Conservation (phyloP, 2,113 vertebrate genomes). For the Trogon melanurus region DNA sequence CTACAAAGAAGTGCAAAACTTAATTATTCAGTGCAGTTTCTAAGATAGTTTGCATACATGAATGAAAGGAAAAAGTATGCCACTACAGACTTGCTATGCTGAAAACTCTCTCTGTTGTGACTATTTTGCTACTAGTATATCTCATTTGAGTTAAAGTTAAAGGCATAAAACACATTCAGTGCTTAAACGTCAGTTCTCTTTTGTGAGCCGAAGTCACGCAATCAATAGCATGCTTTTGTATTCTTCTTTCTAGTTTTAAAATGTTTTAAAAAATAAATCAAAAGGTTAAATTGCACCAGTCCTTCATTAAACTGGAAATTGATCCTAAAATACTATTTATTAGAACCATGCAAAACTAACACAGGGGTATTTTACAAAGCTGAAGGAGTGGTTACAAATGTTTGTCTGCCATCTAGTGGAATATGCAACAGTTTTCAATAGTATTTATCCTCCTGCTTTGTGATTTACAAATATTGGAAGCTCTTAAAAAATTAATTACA, state of each 20-base stretch:
- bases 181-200: neutral
- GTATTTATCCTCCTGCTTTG: neutral
- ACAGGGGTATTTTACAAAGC: neutral
- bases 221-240: neutral
- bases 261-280: constrained; percentile 50
- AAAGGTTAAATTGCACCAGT: constrained; percentile 60
- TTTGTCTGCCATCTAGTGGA: constrained; percentile 85
- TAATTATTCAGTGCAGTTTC: neutral
- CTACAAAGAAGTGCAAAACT: neutral
- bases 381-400: constrained; percentile 53
- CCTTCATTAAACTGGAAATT: constrained; percentile 65
- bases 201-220: neutral
- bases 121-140: neutral
- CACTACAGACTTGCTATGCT: neutral
- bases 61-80: neutral
- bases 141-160: neutral
- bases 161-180: neutral
- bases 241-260: constrained; percentile 52
- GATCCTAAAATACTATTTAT: constrained; percentile 51
- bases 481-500: neutral
- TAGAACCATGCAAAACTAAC: constrained; percentile 37
- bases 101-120: neutral
- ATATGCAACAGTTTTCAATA: neutral
- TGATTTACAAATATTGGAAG: neutral
- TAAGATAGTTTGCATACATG: neutral